Conservation (phyloP, 2,113 vertebrate genomes). For the Saccopteryx leptura region DNA sequence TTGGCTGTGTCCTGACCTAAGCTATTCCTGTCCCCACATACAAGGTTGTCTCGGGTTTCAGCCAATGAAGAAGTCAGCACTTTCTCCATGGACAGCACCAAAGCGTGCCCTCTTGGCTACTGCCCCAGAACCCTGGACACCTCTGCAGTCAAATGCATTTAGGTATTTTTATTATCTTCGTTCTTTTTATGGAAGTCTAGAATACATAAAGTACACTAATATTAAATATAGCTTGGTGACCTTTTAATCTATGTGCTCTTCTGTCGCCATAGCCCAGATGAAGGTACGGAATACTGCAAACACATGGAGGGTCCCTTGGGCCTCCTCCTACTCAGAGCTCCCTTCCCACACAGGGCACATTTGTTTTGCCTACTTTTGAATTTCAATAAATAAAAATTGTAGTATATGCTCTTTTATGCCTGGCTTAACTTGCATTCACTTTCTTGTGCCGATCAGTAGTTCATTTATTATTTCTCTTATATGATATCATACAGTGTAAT, state of each 20-base stretch:
- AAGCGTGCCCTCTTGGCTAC: neutral
- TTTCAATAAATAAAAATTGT: neutral
- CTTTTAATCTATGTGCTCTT: neutral
- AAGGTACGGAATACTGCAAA: neutral
- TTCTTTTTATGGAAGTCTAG: neutral
- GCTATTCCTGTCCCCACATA: neutral
- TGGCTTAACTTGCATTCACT: neutral
- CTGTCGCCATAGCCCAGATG: neutral
- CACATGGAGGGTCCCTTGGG: fast-evolving
- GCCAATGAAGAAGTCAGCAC: constrained; percentile 47
- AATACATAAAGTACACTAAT: neutral
- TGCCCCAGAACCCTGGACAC: neutral
- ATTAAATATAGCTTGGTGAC: neutral
- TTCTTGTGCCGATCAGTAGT: neutral
- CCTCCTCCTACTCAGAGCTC: neutral
- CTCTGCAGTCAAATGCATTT: neutral
- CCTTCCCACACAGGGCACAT: neutral
- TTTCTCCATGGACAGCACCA: constrained; percentile 28
- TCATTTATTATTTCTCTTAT: constrained; percentile 51
- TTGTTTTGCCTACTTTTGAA: neutral
- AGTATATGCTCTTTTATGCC: neutral
- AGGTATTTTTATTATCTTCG: constrained; percentile 23
- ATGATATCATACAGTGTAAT: neutral
- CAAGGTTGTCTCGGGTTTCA: constrained; percentile 1
- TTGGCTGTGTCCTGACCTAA: neutral